These are phyloP conservation scores for Odontocolon sp. DNA, from an alignment of 2,888 invertebrate genomes.

Conservation along the genomic window DNA sequence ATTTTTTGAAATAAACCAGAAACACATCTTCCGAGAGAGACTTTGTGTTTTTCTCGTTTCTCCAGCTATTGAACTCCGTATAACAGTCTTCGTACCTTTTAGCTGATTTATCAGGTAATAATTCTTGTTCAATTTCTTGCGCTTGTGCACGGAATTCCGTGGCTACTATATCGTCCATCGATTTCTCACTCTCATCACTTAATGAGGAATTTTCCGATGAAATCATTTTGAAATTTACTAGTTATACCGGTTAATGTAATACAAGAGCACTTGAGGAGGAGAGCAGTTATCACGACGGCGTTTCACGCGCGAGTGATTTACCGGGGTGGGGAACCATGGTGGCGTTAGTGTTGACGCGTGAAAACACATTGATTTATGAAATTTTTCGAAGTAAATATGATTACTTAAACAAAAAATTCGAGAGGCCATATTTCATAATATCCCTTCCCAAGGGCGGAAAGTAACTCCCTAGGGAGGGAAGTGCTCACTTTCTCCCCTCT, in stretches of 20 bases:
- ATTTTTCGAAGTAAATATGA: too few relatives aligned
- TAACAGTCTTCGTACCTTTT: not conserved
- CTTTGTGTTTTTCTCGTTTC: not conserved
- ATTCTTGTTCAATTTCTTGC: not conserved
- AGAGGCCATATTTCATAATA: too few relatives aligned
- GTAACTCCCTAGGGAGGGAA: too few relatives aligned
- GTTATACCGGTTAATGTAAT: not conserved
- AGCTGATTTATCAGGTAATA: slow-evolving; percentile 14
- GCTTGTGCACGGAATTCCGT: slow-evolving; percentile 1
- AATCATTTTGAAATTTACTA: not conserved
- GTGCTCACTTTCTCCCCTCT: too few relatives aligned
- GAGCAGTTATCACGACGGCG: not conserved
- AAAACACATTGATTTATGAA: too few relatives aligned
- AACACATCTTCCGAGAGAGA: slow-evolving; percentile 21
- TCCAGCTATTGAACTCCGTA: not conserved
- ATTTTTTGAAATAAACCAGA: slow-evolving; percentile 13
- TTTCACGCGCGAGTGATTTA: not conserved
- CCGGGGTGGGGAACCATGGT: not conserved
- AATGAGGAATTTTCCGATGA: not conserved
- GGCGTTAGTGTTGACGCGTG: not conserved
- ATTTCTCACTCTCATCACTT: not conserved
- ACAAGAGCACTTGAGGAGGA: not conserved
- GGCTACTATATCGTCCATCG: not conserved
- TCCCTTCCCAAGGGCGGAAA: too few relatives aligned
- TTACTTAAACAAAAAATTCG: too few relatives aligned